Evolutionary conservation across 1,140 invertebrate species (phyloP), one percentile per base, ranked within the genome.

Genomic region (Bombus confusus): DNA sequence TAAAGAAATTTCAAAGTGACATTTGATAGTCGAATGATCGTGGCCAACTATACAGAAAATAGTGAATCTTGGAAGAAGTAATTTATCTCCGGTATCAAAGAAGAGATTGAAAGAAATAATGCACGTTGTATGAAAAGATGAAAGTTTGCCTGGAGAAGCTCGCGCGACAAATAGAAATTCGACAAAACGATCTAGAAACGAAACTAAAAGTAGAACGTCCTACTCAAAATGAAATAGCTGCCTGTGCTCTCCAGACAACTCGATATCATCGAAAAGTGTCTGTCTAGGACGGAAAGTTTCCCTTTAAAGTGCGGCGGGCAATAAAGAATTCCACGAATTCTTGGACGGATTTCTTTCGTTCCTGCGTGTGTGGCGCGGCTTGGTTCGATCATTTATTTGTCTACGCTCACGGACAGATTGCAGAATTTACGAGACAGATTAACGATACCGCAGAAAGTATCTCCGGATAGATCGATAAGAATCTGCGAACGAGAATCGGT

Each of bases 351-450:
- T 71, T 84, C 83, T 62, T 59, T 34, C 39, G 25, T 84, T 57
- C 31, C 37, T 22, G 3, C 37, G 12, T 47, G 83, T 41, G 31
- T 22, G 76, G 69, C 64, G 15, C 25, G 8, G 41, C 34, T 37
- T 41, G 12, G 31, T 72, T 64, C 37, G 37, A 5, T 39, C 62
- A 41, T 84, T 88, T 86, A 69, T 78, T 81, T 39, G 47, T 66
- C 3, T 25, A 9, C 10, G 25, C 3, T 18, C 43, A 6, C 59
- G 28, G 0, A 4, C 22, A 9, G 76, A 47, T 47, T 18, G 64
- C 66, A n/a, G 71, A 57, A 86, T 89, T 88, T 82, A 69, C 52
- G 41, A 64, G 75, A 72, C 73, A 68, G 84, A 88, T 86, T 80
- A 84, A 88, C 80, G 57, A 47, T 62, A 57, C 25, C 59, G 59